Conservation (phyloP, 2,797 vertebrate genomes). For the Crenuchus spilurus region DNA sequence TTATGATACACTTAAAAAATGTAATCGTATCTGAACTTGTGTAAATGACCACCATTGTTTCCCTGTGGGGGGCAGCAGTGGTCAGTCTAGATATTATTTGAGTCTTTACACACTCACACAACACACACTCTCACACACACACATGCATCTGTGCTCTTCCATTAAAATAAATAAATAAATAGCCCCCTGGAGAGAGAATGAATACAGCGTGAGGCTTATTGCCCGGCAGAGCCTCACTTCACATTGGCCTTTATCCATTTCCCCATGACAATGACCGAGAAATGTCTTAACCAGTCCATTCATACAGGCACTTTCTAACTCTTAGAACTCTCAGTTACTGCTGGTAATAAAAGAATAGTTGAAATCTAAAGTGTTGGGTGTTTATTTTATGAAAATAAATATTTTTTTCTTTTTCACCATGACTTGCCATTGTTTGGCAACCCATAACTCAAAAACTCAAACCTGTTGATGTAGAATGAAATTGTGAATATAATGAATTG, state of each 20-base stretch:
- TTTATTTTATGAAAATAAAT: too few relatives aligned
- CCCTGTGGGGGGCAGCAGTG: slow-evolving; percentile 22
- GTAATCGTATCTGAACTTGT: background rate
- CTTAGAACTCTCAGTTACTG: background rate
- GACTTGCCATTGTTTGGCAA: too few relatives aligned
- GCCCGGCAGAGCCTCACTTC: slow-evolving; percentile 10
- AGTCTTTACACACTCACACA: background rate
- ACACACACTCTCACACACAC: background rate
- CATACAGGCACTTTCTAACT: background rate
- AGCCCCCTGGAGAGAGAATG: slow-evolving; percentile 8
- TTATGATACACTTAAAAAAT: too few relatives aligned
- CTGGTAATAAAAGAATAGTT: too few relatives aligned
- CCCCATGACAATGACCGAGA: background rate
- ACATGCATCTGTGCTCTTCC: background rate
- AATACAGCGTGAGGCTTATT: slow-evolving; percentile 9
- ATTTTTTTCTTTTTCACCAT: too few relatives aligned
- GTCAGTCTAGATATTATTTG: background rate
- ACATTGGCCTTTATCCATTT: background rate
- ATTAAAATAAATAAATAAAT: slow-evolving; percentile 15
- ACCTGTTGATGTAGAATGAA: too few relatives aligned
- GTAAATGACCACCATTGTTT: background rate
- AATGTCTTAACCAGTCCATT: background rate
- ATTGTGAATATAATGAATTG: too few relatives aligned
- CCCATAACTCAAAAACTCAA: too few relatives aligned
- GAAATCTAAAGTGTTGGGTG: too few relatives aligned